phyloP scores from a whole-genome alignment of 2,888 invertebrate species.

The Hipparchia sbordonii region DNA sequence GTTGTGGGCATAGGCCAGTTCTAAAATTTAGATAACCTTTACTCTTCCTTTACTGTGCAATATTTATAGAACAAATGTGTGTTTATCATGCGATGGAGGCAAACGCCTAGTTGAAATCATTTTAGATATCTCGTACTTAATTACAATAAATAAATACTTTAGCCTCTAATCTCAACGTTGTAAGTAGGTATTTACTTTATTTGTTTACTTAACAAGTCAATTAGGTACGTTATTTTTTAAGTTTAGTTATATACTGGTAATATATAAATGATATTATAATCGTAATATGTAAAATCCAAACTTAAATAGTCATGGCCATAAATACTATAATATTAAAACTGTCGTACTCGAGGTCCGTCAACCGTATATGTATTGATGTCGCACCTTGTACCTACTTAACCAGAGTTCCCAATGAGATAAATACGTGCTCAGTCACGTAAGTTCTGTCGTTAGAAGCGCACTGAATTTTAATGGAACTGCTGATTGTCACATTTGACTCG shows the following conservation, averaged over 20 bases:
- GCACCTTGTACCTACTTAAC: background rate
- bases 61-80: background rate
- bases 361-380: constrained; percentile 1
- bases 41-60: too few species aligned
- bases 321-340: background rate
- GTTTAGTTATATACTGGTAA: too few species aligned
- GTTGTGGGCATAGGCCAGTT: too few species aligned
- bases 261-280: too few species aligned
- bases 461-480: constrained; percentile 7
- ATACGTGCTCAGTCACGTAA: constrained; percentile 14
- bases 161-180: too few species aligned
- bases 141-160: too few species aligned
- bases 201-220: too few species aligned
- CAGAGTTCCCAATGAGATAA: constrained; percentile 12
- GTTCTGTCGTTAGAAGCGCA: background rate
- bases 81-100: background rate
- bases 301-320: background rate
- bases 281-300: background rate
- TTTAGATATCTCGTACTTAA: background rate
- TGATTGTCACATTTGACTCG: background rate
- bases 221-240: too few species aligned
- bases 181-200: too few species aligned
- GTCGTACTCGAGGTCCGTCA: background rate
- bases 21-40: background rate
- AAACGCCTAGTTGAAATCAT: too few species aligned